These are phyloP conservation scores for Maconellicoccus hirsutus DNA, from an alignment of 1,140 invertebrate genomes.

Conservation along the genomic window DNA sequence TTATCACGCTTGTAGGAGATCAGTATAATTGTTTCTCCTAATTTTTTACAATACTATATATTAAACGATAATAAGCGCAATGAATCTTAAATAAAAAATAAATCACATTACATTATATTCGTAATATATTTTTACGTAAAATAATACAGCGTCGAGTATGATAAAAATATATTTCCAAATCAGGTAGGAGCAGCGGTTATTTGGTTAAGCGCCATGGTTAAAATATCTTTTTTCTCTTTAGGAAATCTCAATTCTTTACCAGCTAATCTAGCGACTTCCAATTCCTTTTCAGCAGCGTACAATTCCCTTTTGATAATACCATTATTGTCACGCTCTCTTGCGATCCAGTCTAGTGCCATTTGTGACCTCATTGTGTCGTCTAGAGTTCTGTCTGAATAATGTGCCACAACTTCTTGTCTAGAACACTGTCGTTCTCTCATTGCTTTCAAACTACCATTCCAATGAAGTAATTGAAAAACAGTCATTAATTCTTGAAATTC, in stretches of 20 bases:
- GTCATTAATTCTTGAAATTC: slow-evolving; percentile 96
- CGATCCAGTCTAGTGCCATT: slow-evolving; percentile 94
- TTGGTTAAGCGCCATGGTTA: slow-evolving; percentile 74
- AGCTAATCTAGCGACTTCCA: slow-evolving; percentile 77
- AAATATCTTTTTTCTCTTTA: slow-evolving; percentile 90
- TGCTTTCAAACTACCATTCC: slow-evolving; percentile 87
- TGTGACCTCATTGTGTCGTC: slow-evolving; percentile 92
- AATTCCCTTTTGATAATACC: slow-evolving; percentile 71
- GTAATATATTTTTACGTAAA: background rate
- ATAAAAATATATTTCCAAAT: background rate
- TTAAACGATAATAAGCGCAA: background rate
- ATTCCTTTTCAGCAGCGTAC: slow-evolving; percentile 68
- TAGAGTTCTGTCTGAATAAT: slow-evolving; percentile 77
- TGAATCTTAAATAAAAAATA: background rate
- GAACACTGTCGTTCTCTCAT: slow-evolving; percentile 88
- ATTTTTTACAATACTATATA: background rate
- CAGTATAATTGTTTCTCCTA: background rate
- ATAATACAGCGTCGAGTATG: no score
- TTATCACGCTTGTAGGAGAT: slow-evolving; percentile 1
- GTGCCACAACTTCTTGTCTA: slow-evolving; percentile 87
- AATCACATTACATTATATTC: background rate
- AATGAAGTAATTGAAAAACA: slow-evolving; percentile 87
- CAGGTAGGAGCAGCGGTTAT: slow-evolving; percentile 28
- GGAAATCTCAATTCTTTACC: slow-evolving; percentile 84
- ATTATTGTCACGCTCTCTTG: slow-evolving; percentile 66